Percentiles rank a stretch among this genome's conserved stretches.
These are phyloP conservation scores for Stenodera caucasica DNA, from an alignment of 2,888 invertebrate genomes.

Conservation along the genomic window DNA sequence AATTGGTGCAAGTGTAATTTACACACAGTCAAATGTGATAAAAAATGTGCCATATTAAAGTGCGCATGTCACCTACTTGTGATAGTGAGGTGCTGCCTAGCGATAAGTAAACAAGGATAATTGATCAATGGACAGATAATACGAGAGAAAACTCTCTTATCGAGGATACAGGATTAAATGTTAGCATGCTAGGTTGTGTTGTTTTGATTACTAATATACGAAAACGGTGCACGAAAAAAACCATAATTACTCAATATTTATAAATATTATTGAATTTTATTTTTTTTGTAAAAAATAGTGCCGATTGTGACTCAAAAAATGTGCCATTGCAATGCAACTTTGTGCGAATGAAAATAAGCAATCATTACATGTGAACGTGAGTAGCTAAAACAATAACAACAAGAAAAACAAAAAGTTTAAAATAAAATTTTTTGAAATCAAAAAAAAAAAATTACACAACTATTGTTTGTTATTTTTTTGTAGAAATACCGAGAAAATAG, in stretches of 20 bases:
- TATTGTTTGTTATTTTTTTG: slow-evolving; percentile 30
- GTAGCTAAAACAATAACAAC: slow-evolving; percentile 59
- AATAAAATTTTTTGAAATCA: slow-evolving; percentile 32
- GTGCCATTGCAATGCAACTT: slow-evolving; percentile 58
- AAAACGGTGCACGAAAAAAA: slow-evolving; percentile 51
- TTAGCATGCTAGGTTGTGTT: slow-evolving; percentile 49
- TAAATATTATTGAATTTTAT: slow-evolving; percentile 14
- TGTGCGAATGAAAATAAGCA: slow-evolving; percentile 57
- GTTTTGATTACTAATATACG: slow-evolving; percentile 48
- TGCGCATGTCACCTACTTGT: slow-evolving; percentile 58
- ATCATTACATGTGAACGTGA: slow-evolving; percentile 76
- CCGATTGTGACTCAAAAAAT: slow-evolving; percentile 56
- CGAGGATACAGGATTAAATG: slow-evolving; percentile 2
- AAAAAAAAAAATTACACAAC: slow-evolving; percentile 40
- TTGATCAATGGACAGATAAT: background rate
- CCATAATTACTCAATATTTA: slow-evolving; percentile 25
- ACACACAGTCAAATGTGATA: slow-evolving; percentile 53
- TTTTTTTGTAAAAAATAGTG: slow-evolving; percentile 46
- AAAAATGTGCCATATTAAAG: slow-evolving; percentile 54
- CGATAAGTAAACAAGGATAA: slow-evolving; percentile 34
- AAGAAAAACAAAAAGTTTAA: slow-evolving; percentile 46
- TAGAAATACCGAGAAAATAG: slow-evolving; percentile 42
- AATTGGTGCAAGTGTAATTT: slow-evolving; percentile 54
- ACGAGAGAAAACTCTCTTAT: background rate
- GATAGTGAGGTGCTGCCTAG: slow-evolving; percentile 53